Base-by-base conservation (phyloP, 2,888 invertebrate species). In the Acleris emargana region DNA sequence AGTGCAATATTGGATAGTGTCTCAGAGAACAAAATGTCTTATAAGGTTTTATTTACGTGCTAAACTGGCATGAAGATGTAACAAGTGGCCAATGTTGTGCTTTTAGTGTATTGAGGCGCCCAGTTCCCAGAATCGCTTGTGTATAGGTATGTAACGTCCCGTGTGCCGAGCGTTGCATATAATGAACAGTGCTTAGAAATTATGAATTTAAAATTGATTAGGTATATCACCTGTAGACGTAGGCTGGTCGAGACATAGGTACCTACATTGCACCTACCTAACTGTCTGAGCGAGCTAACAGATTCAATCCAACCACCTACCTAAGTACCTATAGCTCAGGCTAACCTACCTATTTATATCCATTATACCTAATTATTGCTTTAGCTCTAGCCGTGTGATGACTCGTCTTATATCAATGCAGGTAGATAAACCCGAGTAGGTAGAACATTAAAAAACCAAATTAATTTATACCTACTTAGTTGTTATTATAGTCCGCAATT, bases 71-170 rank as follows among this genome's bases (percentile, higher is more conserved):
- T 54, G 43, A 9, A 13, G n/a, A 49, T 28, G 18, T 28, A 38
- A 54, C 59, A 59, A 64, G 47, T 59, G 50, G 47, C 54, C 59
- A 54, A 20, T 64, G 77, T 71, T 75, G 74, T 79, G 82, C 76
- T 75, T 73, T 72, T 70, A 78, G 73, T 77, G 80, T 87, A 85
- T 86, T 79, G 80, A 78, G 77, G 67, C 70, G 82, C 80, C 82
- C 85, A 80, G 82, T 89, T 87, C 88, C 81, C 77, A 76, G 88
- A 87, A 88, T 69, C 72, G 76, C 73, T 72, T 82, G 81, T 76
- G 77, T 83, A 82, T 82, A 79, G 81, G 81, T 80, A 79, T 81
- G 81, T 80, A 80, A 75, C 78, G 77, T 74, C 71, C 71, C 67
- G 71, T 59, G 75, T 86, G 58, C 83, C 80, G 77, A 80, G 75